Evolutionary conservation across 2,113 vertebrate genomes (phyloP), one percentile per base, ranked within the genome.

Genomic region (Mungos mungo): DNA sequence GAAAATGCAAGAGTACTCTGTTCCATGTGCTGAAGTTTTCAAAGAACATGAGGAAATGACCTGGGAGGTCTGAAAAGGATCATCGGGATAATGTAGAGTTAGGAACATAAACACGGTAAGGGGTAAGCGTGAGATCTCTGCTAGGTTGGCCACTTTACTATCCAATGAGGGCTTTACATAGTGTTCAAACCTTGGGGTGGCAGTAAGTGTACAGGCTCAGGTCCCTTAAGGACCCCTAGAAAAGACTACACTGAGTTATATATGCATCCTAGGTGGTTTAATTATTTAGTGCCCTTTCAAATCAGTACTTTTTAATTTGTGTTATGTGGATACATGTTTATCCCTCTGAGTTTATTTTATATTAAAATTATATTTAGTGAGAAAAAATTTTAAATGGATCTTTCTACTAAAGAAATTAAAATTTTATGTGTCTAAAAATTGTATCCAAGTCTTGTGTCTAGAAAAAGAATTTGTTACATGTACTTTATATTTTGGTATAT

Each of bases 351-450:
- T 66, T 76, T 88, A 52, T 94, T 96, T 96, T 52, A 52, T 21
- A 50, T 27, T 87, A 74, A 86, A 82, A 41, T 66, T 27, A 11
- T 52, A 13, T 52, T 50, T 81, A 50, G 38, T 57, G 31, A 21
- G 10, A 45, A 81, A 21, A 60, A 60, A 23, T 60, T 18, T 27
- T 31, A n/a, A 89, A 50, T 77, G 6, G 15, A 66, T 88, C 35
- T 81, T 83, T 92, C 29, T 88, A 60, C 10, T 84, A 80, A 88
- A 83, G 81, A 65, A 79, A 69, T 88, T n/a, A 81, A 77, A 93
- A 38, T 66, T 60, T 52, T 31, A 54, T 77, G 45, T 16, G 21
- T 87, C 63, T 85, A 50, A 54, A 87, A 80, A 65, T 12, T 76
- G 2, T 23, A 19, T 12, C 13, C 21, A 65, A 16, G 47, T 69